Base-by-base conservation (phyloP, 2,888 invertebrate species). In the Phaonia tiefii region DNA sequence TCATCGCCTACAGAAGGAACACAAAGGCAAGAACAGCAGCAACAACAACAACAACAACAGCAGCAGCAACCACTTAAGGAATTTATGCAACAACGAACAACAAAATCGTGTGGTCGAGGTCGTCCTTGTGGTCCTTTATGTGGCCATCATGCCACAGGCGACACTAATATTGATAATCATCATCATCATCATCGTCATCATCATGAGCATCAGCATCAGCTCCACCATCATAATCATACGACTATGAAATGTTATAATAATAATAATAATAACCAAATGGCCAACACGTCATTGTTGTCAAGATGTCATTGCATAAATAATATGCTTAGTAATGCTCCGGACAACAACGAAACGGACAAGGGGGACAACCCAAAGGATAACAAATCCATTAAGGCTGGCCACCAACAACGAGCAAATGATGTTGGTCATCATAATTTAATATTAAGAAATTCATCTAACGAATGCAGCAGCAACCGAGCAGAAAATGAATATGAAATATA, bases 261-360 rank as follows among this genome's bases (percentile, higher is more conserved):
- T 31, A 31, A 31, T 31, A 31, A 63, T 63, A 63, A 63, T 63
- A 63, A 63, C 63, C 63, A 63, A 63, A 63, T 63, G 63, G 22
- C 39, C 73, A 74, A 74, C 76, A 80, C 77, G 63, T 75, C 78
- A 72, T 67, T 81, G 78, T 44, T 81, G 81, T 81, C 81, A 81
- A 81, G 78, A 81, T 81, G 81, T 75, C 78, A 75, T 75, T 78
- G 78, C 69, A 72, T 74, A 80, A 80, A 75, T 78, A 72, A 72
- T 77, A 63, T 69, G 77, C 74, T 75, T 51, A 69, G 56, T 37
- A 78, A 78, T 81, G 75, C 81, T 17, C 66, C 77, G 74, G 70
- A 77, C 66, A 65, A 73, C 44, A 15, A 67, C 75, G 67, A 42
- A 54, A 31, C 2, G 37, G 37, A 7, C 10, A 7, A 20, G 1